Evolutionary conservation across 2,888 invertebrate species (phyloP), one percentile per base, ranked within the genome.

Genomic region (Melangyna quadrimaculata): DNA sequence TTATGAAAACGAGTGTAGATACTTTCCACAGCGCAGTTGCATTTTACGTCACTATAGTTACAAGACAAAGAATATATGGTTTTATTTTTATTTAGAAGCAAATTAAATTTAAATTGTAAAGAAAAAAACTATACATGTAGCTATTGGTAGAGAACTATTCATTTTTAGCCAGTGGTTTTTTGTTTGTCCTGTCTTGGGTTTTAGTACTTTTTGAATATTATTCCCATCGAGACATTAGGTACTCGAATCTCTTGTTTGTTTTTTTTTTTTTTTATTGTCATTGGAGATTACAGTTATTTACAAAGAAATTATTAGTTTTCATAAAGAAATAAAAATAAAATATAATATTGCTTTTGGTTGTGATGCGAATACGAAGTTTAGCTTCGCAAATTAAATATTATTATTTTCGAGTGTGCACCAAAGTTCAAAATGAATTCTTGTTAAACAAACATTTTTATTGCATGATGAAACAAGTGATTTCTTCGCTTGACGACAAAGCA

Each of bases 291-390:
- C 2, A n/a, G 3, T 48, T 9, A 22, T 48, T 48, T 12, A 17
- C 17, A 17, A 0, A 6, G 9, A 17, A 32, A 0, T 45, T 35
- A 45, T 35, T 59, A 48, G 24, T 24, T 24, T 57, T 48, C 32
- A 55, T 27, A 35, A 57, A 8, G 51, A 63, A 37, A 17, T 10
- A 7, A 17, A 70, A 12, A 7, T 19, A 27, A 10, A 29, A 2
- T 2, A 40, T 8, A 22, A 1, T n/a, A 22, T 17, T 9, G n/a
- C 19, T 51, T 45, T 22, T 35, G 1, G 37, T n/a, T n/a, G n/a
- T n/a, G n/a, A n/a, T n/a, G 8, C 35, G 55, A 82, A 79, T 79
- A 71, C 78, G 35, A 79, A 72, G 19, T 45, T 29, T 75, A 40
- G n/a, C 14, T 57, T 63, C 55, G 48, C 75, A 61, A 10, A 57